Evolutionary conservation across 2,113 vertebrate genomes (phyloP).

Genomic region (Hydrolagus affinis): DNA sequence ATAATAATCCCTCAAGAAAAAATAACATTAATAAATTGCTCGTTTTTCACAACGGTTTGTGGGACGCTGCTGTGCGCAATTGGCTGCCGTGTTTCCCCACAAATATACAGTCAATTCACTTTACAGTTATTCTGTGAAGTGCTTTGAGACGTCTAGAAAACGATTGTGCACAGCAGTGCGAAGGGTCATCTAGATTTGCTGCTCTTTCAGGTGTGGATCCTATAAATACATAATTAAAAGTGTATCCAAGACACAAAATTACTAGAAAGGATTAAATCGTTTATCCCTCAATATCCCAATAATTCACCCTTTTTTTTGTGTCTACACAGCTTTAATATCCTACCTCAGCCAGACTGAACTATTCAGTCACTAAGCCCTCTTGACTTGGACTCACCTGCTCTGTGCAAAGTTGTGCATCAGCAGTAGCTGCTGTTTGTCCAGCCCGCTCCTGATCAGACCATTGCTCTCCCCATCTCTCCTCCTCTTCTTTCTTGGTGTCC

Average conservation of each 20-base stretch:
- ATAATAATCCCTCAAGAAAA: too few relatives aligned
- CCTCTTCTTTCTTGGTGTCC: background rate
- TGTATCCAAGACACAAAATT: background rate
- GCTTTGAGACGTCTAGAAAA: too few relatives aligned
- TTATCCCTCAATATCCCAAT: background rate
- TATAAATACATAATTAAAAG: background rate
- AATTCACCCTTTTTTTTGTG: background rate
- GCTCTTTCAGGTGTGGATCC: too few relatives aligned
- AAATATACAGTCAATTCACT: too few relatives aligned
- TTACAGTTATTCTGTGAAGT: too few relatives aligned
- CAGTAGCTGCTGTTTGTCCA: background rate
- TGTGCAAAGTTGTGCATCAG: background rate
- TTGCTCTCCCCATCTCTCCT: background rate
- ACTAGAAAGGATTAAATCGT: background rate
- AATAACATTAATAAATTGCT: too few relatives aligned
- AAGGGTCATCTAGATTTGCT: too few relatives aligned
- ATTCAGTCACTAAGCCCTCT: background rate
- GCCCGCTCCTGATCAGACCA: background rate
- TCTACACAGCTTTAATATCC: background rate
- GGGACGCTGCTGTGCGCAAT: too few relatives aligned
- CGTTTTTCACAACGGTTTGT: too few relatives aligned
- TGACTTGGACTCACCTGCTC: background rate
- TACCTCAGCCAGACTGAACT: constrained; percentile 11
- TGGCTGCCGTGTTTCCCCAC: too few relatives aligned
- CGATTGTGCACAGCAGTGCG: too few relatives aligned